Conservation (phyloP, 2,888 invertebrate species). For the Calephelis perditalis region DNA sequence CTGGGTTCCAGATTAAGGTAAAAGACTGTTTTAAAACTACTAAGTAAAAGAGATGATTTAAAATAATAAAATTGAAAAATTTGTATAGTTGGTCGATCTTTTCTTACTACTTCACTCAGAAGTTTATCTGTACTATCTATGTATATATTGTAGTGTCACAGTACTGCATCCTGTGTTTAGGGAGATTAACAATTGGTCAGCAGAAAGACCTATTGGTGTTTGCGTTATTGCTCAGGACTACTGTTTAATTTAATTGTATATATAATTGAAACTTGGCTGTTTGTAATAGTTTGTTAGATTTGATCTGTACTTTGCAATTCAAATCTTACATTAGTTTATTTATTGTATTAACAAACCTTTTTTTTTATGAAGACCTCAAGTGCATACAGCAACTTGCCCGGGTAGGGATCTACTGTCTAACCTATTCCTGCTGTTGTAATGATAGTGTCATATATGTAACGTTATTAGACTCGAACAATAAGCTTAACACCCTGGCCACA, state of each 20-base stretch:
- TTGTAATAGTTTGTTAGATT: too few relatives aligned
- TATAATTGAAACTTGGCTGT: neutral
- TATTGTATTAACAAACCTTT: too few relatives aligned
- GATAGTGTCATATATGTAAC: too few relatives aligned
- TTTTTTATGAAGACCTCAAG: too few relatives aligned
- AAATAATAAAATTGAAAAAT: neutral
- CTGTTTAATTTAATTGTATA: neutral
- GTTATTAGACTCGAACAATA: too few relatives aligned
- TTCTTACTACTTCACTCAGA: neutral
- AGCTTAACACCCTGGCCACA: too few relatives aligned
- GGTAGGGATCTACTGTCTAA: too few relatives aligned
- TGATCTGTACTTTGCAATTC: too few relatives aligned
- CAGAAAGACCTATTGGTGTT: neutral
- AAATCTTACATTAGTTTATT: too few relatives aligned
- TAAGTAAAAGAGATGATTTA: neutral
- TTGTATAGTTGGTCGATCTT: neutral
- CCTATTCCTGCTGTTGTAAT: too few relatives aligned
- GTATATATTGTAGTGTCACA: conserved; percentile 1
- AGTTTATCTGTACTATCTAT: conserved; percentile 5
- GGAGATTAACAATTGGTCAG: neutral
- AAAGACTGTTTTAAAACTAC: conserved; percentile 19
- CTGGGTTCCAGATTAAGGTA: conserved; percentile 75
- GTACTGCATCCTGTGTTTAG: neutral
- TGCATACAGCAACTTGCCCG: too few relatives aligned
- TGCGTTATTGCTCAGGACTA: too few relatives aligned